These are phyloP conservation scores for Rhinolophus ferrumequinum DNA, from an alignment of 2,113 vertebrate species.

Conservation along the genomic window DNA sequence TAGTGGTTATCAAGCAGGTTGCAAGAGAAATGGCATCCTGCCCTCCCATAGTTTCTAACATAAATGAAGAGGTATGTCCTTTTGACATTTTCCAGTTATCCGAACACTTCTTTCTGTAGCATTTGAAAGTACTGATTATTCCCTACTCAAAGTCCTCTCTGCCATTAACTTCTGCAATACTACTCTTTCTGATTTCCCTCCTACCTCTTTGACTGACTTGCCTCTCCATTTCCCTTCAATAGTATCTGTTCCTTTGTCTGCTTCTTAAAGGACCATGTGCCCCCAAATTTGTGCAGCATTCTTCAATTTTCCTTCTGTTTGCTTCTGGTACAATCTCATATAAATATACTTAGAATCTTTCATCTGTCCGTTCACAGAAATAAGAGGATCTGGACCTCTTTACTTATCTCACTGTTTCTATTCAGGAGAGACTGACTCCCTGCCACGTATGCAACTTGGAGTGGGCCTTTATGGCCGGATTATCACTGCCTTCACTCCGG, in stretches of 20 bases:
- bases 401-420: not conserved
- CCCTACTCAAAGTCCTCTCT: not conserved
- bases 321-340: not conserved
- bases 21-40: not conserved
- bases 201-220: not conserved
- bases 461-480: not conserved
- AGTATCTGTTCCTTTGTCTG: not conserved
- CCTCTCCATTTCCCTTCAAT: not conserved
- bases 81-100: not conserved
- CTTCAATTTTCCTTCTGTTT: not conserved
- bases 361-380: not conserved
- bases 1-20: not conserved
- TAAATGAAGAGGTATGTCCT: not conserved
- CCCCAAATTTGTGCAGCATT: not conserved
- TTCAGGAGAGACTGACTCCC: not conserved
- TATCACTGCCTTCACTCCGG: not conserved
- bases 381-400: not conserved
- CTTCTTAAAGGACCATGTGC: not conserved
- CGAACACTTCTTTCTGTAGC: not conserved
- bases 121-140: not conserved
- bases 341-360: not conserved
- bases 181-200: not conserved
- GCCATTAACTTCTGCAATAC: not conserved
- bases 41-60: not conserved
- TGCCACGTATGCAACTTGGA: not conserved